A percentile compares a stretch with the other conserved stretches of the same genome.
These are phyloP conservation scores for Nemapogon koenigi DNA, from an alignment of 2,888 invertebrate species.

Conservation along the genomic window DNA sequence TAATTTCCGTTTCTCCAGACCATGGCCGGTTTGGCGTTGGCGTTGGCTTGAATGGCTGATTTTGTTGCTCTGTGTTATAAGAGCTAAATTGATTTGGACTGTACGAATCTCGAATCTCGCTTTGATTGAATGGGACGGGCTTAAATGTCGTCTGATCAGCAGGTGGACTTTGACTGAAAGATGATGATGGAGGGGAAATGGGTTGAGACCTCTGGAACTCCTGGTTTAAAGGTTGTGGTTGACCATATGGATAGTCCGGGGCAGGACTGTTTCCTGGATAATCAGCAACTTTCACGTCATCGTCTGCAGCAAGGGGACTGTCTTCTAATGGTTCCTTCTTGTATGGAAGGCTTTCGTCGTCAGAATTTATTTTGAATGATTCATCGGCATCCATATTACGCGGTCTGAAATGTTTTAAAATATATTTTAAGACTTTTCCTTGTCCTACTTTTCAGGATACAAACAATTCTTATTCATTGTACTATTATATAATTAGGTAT, in stretches of 20 bases:
- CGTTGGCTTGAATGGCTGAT: constrained; percentile 10
- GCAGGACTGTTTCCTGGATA: constrained; percentile 16
- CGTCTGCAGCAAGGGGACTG: constrained; percentile 42
- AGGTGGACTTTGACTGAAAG: background rate
- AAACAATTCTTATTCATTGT: too few species aligned
- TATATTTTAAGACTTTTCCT: constrained; percentile 3
- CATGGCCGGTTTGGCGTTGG: constrained; percentile 27
- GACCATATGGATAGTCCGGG: constrained; percentile 27
- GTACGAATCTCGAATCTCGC: too few species aligned
- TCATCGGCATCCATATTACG: constrained; percentile 49
- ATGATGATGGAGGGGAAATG: background rate
- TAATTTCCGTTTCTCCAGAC: constrained; percentile 52
- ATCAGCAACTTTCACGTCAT: constrained; percentile 33
- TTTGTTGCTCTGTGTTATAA: too few species aligned
- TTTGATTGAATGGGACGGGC: too few species aligned
- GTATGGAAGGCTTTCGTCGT: constrained; percentile 55
- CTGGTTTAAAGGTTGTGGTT: constrained; percentile 17
- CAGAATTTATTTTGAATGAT: constrained; percentile 46
- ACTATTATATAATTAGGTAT: too few species aligned
- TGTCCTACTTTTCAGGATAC: background rate
- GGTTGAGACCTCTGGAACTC: background rate
- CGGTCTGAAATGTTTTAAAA: constrained; percentile 22
- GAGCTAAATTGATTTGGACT: too few species aligned
- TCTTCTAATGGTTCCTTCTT: constrained; percentile 49
- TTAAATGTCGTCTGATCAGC: background rate